Evolutionary conservation across 2,113 vertebrate species (phyloP).

Genomic region (Parus major): DNA sequence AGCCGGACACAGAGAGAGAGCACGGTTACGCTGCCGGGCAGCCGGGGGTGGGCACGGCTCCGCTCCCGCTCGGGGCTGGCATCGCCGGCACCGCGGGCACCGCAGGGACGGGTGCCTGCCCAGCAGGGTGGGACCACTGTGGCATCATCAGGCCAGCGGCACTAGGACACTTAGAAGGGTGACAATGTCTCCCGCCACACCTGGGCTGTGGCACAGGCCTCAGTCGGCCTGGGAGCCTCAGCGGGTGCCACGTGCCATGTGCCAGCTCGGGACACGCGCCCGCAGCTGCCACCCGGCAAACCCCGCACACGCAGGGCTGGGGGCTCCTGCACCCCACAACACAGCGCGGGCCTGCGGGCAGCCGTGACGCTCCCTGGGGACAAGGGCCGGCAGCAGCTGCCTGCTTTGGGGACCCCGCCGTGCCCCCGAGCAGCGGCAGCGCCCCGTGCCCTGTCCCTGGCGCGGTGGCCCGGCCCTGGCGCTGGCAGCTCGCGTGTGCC

Average conservation of each 20-base stretch:
- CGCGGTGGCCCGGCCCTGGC: fast-evolving
- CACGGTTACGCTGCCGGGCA: background rate
- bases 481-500: background rate
- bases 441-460: fast-evolving
- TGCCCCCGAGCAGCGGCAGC: background rate
- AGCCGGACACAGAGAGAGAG: slow-evolving; percentile 17
- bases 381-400: background rate
- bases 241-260: no score
- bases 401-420: fast-evolving
- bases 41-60: background rate
- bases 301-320: fast-evolving
- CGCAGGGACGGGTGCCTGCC: background rate
- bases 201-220: fast-evolving
- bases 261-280: fast-evolving
- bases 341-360: fast-evolving
- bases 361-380: background rate
- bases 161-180: fast-evolving
- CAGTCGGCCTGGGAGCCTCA: background rate
- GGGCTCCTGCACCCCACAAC: fast-evolving
- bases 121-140: fast-evolving
- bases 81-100: fast-evolving
- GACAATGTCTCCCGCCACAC: background rate
- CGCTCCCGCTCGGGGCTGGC: fast-evolving
- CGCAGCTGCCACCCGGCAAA: fast-evolving
- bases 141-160: fast-evolving